These are phyloP conservation scores for Teinopalpus imperialis DNA, from an alignment of 2,888 invertebrate species.

Conservation along the genomic window DNA sequence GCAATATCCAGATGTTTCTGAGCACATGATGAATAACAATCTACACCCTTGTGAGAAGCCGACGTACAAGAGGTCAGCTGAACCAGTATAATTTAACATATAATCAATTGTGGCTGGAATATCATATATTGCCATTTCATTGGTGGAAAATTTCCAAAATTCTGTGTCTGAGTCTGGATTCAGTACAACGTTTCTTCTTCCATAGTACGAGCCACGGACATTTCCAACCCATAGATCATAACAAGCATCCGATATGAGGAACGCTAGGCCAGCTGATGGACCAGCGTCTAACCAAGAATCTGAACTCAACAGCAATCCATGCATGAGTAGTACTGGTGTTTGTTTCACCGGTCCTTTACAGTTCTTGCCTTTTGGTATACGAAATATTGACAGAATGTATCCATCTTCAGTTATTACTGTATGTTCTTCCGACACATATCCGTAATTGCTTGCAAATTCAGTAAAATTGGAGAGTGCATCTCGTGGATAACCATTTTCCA, in stretches of 20 bases:
- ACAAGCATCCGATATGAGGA: slow-evolving; percentile 41
- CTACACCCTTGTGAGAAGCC: slow-evolving; percentile 91
- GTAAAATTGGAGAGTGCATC: slow-evolving; percentile 45
- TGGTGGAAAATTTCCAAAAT: slow-evolving; percentile 81
- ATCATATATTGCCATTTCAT: slow-evolving; percentile 89
- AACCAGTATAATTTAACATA: slow-evolving; percentile 46
- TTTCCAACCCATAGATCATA: slow-evolving; percentile 53
- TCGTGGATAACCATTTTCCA: not conserved
- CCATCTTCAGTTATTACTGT: slow-evolving; percentile 56
- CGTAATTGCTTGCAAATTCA: slow-evolving; percentile 41
- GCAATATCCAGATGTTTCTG: slow-evolving; percentile 84
- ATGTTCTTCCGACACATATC: slow-evolving; percentile 53
- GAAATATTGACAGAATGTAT: slow-evolving; percentile 52
- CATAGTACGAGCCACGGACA: slow-evolving; percentile 65
- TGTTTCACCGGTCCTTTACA: slow-evolving; percentile 36
- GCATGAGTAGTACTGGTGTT: slow-evolving; percentile 59
- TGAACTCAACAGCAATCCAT: slow-evolving; percentile 56
- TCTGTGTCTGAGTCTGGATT: slow-evolving; percentile 47
- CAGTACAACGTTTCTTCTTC: slow-evolving; percentile 71
- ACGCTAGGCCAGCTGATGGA: slow-evolving; percentile 42
- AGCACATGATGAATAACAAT: slow-evolving; percentile 84
- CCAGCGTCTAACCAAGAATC: slow-evolving; percentile 61
- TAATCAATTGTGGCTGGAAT: slow-evolving; percentile 83
- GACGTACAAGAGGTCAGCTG: slow-evolving; percentile 63
- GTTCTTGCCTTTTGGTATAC: slow-evolving; percentile 43